Percentiles rank a stretch among this genome's conserved stretches.
phyloP scores from a whole-genome alignment of 2,797 vertebrate species.

The Carapus acus region DNA sequence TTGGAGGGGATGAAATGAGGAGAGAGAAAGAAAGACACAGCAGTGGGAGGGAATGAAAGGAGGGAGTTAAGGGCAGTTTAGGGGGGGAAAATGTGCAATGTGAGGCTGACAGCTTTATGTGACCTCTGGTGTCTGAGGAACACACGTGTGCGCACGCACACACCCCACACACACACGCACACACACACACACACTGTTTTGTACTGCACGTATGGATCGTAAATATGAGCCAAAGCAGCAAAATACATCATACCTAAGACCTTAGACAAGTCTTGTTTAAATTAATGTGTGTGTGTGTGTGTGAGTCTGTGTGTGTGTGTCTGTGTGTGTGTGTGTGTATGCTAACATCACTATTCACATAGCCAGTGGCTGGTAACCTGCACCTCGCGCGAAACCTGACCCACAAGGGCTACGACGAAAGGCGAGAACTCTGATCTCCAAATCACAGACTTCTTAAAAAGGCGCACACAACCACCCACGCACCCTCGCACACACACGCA shows the following conservation, averaged over 20 bases:
- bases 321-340: constrained; percentile 32
- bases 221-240: constrained; percentile 24
- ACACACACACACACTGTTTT: constrained; percentile 17
- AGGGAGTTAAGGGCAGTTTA: constrained; percentile 22
- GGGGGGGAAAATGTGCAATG: constrained; percentile 37
- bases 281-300: background rate
- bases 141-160: constrained; percentile 1
- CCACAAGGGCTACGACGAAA: constrained; percentile 55
- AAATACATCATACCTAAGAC: constrained; percentile 11
- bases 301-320: constrained; percentile 11
- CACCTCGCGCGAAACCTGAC: constrained; percentile 57
- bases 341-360: constrained; percentile 52
- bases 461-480: constrained; percentile 9
- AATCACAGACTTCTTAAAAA: constrained; percentile 41
- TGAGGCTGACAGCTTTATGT: constrained; percentile 54
- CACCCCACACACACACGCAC: constrained; percentile 20
- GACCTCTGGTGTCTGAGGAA: constrained; percentile 31
- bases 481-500: constrained; percentile 22
- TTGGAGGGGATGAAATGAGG: constrained; percentile 48
- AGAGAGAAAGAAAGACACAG: constrained; percentile 25
- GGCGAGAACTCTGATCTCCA: constrained; percentile 65
- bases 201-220: constrained; percentile 24
- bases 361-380: constrained; percentile 65
- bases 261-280: constrained; percentile 13
- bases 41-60: constrained; percentile 25